Percentiles rank a stretch among this genome's conserved stretches.
These are phyloP conservation scores for Tethea ocularis DNA, from an alignment of 2,888 invertebrate genomes.

Conservation along the genomic window DNA sequence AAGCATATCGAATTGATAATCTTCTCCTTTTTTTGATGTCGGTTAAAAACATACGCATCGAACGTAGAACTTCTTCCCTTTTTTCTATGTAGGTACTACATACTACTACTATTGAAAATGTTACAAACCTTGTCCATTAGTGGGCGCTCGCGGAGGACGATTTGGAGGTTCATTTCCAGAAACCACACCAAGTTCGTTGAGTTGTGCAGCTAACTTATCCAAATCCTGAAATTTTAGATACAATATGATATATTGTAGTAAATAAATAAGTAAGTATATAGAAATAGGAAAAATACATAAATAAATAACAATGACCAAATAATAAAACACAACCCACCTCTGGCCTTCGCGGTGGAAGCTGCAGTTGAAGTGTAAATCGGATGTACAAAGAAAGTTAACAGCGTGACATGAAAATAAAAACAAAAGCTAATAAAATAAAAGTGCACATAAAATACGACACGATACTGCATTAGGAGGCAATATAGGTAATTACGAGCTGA, in stretches of 20 bases:
- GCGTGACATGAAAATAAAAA: constrained; percentile 81
- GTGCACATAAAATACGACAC: constrained; percentile 23
- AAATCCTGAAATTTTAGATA: constrained; percentile 88
- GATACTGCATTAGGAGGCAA: constrained; percentile 9
- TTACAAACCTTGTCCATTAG: constrained; percentile 73
- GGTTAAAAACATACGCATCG: no score
- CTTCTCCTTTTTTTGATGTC: no score
- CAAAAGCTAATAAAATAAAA: constrained; percentile 66
- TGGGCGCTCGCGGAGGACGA: constrained; percentile 73
- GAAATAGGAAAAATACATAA: constrained; percentile 11
- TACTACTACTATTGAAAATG: not conserved
- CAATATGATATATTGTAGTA: constrained; percentile 4
- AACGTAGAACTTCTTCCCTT: no score
- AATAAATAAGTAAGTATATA: not conserved
- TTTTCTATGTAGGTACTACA: no score
- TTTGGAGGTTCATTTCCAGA: constrained; percentile 88
- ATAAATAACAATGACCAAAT: constrained; percentile 27
- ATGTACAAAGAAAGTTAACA: constrained; percentile 80
- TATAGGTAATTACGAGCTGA: not conserved
- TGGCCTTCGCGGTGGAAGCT: constrained; percentile 94
- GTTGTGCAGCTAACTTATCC: constrained; percentile 97
- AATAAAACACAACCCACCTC: constrained; percentile 87
- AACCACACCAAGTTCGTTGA: constrained; percentile 95
- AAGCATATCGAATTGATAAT: no score
- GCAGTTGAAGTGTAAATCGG: constrained; percentile 67